Base-by-base conservation (phyloP, 2,797 vertebrate species). In the Tangara arthus region DNA sequence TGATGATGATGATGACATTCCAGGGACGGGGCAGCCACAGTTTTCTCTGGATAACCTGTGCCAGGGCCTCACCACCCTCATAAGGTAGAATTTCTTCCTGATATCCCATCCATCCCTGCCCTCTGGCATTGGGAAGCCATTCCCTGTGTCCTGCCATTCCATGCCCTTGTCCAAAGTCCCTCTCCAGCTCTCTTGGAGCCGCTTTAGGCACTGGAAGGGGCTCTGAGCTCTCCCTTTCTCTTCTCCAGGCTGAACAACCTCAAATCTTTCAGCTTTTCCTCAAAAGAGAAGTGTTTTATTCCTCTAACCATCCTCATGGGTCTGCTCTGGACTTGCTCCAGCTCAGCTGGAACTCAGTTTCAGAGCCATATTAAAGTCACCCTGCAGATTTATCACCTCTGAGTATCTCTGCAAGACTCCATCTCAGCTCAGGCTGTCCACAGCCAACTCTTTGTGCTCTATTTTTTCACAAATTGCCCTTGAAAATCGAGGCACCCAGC, bases 21-120 rank as follows among this genome's bases (percentile, higher is more conserved):
- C 44, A 71, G 39, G 11, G 8, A 32, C 32, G 27, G 21, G 5
- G 3, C 21, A 78, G 39, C 22, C 59, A 77, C n/a, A 70, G 22
- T n/a, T 5, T 65, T 23, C 72, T 35, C 52, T 71, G 52, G 10
- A 3, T 2, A 59, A 0, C 21, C 52, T 35, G 26, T 46, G n/a
- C 56, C 56, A 77, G 10, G 15, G 12, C 10, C 11, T 44, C 20
- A 0, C 8, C n/a, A 27, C 5, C 2, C 22, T 35, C 72, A 35
- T 19, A 41, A 11, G 52, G 46, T 20, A 20, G 1, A 12, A 65
- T 90, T 71, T 0, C 6, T 65, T 20, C 12, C 39, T 5, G 41
- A 2, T 23, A 27, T 10, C 3, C 28, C 18, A 10, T 3, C 21
- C 0, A 27, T 0, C 10, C 22, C 26, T 52, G 3, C 8, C 18